Evolutionary conservation across 2,797 vertebrate species (phyloP).

Genomic region (Trematomus bernacchii): DNA sequence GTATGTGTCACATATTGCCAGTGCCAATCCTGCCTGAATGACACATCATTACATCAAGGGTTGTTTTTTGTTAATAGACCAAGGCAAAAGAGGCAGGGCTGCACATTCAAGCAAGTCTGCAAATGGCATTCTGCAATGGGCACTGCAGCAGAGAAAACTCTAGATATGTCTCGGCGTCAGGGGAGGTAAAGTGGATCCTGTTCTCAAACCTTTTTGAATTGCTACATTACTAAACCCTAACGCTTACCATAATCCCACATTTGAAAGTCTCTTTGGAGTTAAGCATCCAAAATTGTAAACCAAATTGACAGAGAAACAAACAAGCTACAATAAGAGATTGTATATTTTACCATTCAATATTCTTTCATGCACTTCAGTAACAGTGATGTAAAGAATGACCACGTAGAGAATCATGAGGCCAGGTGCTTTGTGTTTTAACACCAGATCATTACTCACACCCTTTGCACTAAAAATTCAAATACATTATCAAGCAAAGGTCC

Average conservation of each 20-base stretch:
- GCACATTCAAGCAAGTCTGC: background rate
- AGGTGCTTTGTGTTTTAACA: too few species aligned
- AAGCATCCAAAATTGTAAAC: background rate
- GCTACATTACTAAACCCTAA: too few species aligned
- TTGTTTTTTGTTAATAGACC: constrained; percentile 39
- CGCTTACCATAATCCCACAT: background rate
- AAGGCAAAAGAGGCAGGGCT: background rate
- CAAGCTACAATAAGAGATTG: too few species aligned
- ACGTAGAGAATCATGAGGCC: too few species aligned
- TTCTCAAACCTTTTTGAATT: background rate
- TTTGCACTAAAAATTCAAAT: background rate
- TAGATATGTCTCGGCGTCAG: background rate
- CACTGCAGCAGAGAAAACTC: background rate
- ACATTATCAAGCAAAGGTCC: background rate
- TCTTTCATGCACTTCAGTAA: background rate
- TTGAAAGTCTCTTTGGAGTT: background rate
- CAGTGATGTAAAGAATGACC: too few species aligned
- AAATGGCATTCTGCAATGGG: constrained; percentile 6
- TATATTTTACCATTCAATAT: background rate
- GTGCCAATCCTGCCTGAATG: constrained; percentile 45
- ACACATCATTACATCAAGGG: constrained; percentile 57
- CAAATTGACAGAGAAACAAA: too few species aligned
- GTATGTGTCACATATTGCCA: constrained; percentile 36
- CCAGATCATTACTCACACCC: too few species aligned
- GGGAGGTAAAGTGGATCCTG: background rate